Evolutionary conservation across 1,140 invertebrate genomes (phyloP).

Genomic region (Ips typographus): DNA sequence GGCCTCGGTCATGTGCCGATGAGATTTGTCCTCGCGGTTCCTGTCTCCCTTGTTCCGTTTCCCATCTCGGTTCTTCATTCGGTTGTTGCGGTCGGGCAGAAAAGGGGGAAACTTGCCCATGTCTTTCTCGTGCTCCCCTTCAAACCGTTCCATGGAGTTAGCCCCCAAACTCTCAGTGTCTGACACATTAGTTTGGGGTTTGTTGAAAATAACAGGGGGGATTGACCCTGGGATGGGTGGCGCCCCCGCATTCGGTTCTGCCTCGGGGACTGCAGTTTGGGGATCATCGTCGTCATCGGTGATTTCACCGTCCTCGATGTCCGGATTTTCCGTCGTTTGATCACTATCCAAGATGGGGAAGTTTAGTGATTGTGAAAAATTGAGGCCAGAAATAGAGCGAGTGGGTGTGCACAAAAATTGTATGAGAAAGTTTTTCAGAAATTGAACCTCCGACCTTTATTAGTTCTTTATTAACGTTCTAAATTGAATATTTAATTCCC

Average conservation of each 20-base stretch:
- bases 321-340: slow-evolving; percentile 32
- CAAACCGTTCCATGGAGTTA: slow-evolving; percentile 8
- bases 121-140: slow-evolving; percentile 13
- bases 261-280: slow-evolving; percentile 28
- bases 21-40: slow-evolving; percentile 31
- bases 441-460: no score
- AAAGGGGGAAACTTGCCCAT: slow-evolving; percentile 26
- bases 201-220: slow-evolving; percentile 7
- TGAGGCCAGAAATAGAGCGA: not conserved
- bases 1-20: slow-evolving; percentile 50
- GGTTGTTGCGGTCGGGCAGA: slow-evolving; percentile 44
- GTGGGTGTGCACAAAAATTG: no score
- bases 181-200: slow-evolving; percentile 7
- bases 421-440: no score
- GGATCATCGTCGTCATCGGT: slow-evolving; percentile 61
- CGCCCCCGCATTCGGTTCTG: slow-evolving; percentile 35
- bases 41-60: slow-evolving; percentile 47
- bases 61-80: slow-evolving; percentile 43
- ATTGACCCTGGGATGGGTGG: slow-evolving; percentile 13
- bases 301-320: slow-evolving; percentile 64
- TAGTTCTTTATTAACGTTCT: no score
- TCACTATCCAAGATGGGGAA: not conserved
- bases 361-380: not conserved
- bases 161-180: slow-evolving; percentile 18
- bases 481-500: no score